Base-by-base conservation (phyloP, 1,140 invertebrate species). In the Solenopsis invicta region DNA sequence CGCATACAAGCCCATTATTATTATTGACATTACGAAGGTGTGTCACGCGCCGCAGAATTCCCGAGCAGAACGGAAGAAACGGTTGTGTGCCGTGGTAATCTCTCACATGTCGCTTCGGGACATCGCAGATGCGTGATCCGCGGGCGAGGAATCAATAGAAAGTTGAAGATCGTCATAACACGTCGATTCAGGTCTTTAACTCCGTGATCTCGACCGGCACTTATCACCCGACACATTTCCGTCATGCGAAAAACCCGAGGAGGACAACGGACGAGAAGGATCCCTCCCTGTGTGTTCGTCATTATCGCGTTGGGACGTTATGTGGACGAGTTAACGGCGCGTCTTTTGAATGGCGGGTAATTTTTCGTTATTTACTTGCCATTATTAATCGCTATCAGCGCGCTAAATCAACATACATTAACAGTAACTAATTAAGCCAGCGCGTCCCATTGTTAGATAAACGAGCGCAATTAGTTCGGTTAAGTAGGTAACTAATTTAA, bases 71-170 rank as follows among this genome's bases (percentile, higher is more conserved):
- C 54, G 80, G 69, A 61, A 84, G 66, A 84, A 59, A 61, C 54
- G 80, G 80, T 54, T 62, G 69, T 48, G 18, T 12, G 24, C 69
- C 24, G 67, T 74, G n/a, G 29, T 54, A 75, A 84, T 84, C 69
- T 37, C 37, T 86, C 84, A 74, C 75, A 56, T 86, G 87, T 72
- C 75, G 61, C 59, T 64, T 52, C 75, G 34, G 84, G 52, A 64
- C 61, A 86, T 88, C 86, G 66, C 86, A 80, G 67, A 81, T 86
- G 87, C 61, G 18, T 56, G 75, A 89, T 84, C 56, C 87, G 56
- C 61, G 29, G 72, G 72, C 56, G 76, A 89, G 74, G 82, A 71
- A 59, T 69, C 87, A 75, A 84, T 75, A 84, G 80, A 75, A 74
- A 74, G 80, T 48, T 82, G 61, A 84, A 84, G 80, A 84, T 84